Evolutionary conservation across 1,140 invertebrate species (phyloP), one percentile per base, ranked within the genome.

Genomic region (Heliconius congener): DNA sequence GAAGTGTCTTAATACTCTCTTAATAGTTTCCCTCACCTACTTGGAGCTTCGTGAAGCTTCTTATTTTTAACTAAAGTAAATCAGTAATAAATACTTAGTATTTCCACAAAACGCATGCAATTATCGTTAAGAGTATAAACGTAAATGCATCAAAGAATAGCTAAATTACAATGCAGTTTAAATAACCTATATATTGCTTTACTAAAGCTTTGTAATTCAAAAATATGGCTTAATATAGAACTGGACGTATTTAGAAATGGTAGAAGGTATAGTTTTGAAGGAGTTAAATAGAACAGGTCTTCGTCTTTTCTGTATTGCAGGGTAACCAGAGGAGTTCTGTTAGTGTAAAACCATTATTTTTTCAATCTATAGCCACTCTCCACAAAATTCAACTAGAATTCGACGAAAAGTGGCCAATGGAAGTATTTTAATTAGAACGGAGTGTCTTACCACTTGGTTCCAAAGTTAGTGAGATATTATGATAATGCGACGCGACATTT

Each of bases 91-190:
- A n/a, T 60, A 30, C 60, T 30, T 66, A 66, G 30, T 30, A 66
- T 27, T 66, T 66, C 13, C 23, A 30, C 60, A 66, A 72, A 72
- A 71, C 4, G 9, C 37, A 72, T 39, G 37, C 71, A 72, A 39
- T 39, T 27, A 74, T 74, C 52, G 30, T 55, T 50, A 23, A 71
- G 70, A 76, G 42, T 46, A 39, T 60, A 23, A 75, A 66, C 23
- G 18, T 77, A 81, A 81, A 55, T 74, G 73, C 79, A 71, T 77
- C 57, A 74, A 81, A 81, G 72, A 72, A 77, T 81, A 77, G 80
- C 72, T 71, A 75, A 77, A 81, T 81, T 81, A 81, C 74, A 80
- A 57, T 76, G 74, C 30, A 27, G 34, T 19, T 72, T 78, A 75
- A 81, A 74, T 66, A 81, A 37, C 76, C 76, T 71, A n/a, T 76